Base-by-base conservation (phyloP, 2,888 invertebrate species). In the Rotaria magnacalcarata region DNA sequence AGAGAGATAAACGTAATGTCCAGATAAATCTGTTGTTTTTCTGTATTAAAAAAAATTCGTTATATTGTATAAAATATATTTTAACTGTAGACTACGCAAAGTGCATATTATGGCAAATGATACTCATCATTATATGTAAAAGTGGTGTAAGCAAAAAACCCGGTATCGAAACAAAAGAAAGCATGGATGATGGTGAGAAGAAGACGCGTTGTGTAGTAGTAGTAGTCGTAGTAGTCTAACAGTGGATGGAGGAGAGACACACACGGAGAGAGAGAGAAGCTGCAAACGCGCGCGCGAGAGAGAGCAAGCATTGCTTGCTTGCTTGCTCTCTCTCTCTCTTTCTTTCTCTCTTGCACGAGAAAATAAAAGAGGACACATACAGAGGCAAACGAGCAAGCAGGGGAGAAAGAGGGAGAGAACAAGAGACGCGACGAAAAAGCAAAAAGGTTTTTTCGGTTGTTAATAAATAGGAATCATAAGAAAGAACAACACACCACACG, bases 391-490 rank as follows among this genome's bases (percentile, higher is more conserved):
- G 58, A n/a, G 58, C 58, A 14, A 67, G 67, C 19, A 67, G 34
- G 0, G 34, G 67, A 67, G 67, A 67, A 67, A 67, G 67, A 67
- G 34, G 67, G 34, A 67, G 67, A 67, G 67, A 67, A 67, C 27
- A 67, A 67, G 67, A 67, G 67, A 67, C 67, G 67, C 67, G 67
- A 67, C 67, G 67, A 67, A 67, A 67, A 67, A 67, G 67, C 67
- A 67, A 67, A 67, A 67, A 67, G 67, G 67, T 67, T 67, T 67
- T 67, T 67, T 67, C 67, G 67, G 67, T 67, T 67, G 67, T 67
- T 67, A 67, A 67, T 67, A 67, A 67, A 67, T 67, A 67, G 67
- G 67, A 67, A 67, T 67, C 67, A 19, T 67, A 67, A 67, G 67
- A 67, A 67, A 67, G 67, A 34, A 67, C 67, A 67, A 67, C 34